phyloP scores from a whole-genome alignment of 2,797 vertebrate genomes.

The Oceanodroma leucorhoa region DNA sequence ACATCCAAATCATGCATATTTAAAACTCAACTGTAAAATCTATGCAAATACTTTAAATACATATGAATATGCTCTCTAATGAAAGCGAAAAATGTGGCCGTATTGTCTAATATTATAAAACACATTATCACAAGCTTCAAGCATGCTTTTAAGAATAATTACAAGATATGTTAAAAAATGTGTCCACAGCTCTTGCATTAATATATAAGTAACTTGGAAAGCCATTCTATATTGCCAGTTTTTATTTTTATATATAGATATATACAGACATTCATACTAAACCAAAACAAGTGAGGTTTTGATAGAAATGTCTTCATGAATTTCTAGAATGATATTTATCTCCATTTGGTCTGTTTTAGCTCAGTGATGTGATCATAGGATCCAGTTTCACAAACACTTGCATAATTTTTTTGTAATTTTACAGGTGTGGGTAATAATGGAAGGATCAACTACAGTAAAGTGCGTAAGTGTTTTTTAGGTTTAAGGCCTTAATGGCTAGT shows the following conservation, averaged over 20 bases:
- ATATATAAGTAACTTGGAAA: not conserved
- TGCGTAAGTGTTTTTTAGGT: constrained; percentile 63
- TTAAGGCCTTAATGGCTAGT: constrained; percentile 52
- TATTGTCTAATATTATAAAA: not conserved
- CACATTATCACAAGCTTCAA: not conserved
- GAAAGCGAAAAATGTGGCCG: not conserved
- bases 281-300: not conserved
- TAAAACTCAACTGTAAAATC: constrained; percentile 27
- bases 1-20: constrained; percentile 36
- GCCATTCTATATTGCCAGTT: not conserved
- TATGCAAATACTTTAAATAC: constrained; percentile 35
- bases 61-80: not conserved
- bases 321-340: not conserved
- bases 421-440: constrained; percentile 67
- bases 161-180: not conserved
- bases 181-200: not conserved
- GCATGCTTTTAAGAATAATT: constrained; percentile 13
- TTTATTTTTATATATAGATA: not conserved
- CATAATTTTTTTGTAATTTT: constrained; percentile 65
- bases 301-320: not conserved
- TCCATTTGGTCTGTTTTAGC: constrained; percentile 24
- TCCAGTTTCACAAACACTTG: constrained; percentile 47
- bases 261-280: not conserved
- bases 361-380: constrained; percentile 22
- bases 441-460: constrained; percentile 66